Conservation (phyloP, 2,888 invertebrate species). For the Dendrolimus houi region DNA sequence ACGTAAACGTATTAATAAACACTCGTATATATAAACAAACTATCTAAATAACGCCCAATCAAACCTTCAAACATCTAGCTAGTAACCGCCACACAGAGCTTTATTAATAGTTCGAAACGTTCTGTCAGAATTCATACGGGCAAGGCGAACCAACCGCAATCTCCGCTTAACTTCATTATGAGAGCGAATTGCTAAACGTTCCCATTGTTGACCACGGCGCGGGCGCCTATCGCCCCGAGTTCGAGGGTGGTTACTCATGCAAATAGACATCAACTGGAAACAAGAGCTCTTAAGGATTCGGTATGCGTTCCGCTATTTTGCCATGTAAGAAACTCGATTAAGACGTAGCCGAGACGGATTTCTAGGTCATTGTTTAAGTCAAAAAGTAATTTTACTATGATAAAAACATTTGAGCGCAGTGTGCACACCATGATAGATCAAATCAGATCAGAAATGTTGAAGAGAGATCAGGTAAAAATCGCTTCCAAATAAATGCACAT, state of each 20-base stretch:
- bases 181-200: slow-evolving; percentile 67
- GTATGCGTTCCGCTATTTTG: slow-evolving; percentile 9
- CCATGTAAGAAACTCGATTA: slow-evolving; percentile 8
- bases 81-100: slow-evolving; percentile 19
- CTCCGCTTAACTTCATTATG: slow-evolving; percentile 70
- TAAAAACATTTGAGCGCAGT: too few relatives aligned
- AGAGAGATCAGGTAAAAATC: too few relatives aligned
- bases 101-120: slow-evolving; percentile 24
- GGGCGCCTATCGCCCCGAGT: slow-evolving; percentile 27
- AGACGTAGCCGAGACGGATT: slow-evolving; percentile 13
- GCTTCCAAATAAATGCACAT: too few relatives aligned
- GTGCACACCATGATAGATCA: too few relatives aligned
- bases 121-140: slow-evolving; percentile 14
- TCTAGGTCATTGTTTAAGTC: background rate
- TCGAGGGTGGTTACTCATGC: slow-evolving; percentile 58
- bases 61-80: background rate
- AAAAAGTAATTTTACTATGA: too few relatives aligned
- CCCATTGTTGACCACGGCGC: slow-evolving; percentile 57
- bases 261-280: slow-evolving; percentile 56
- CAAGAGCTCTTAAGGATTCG: slow-evolving; percentile 32
- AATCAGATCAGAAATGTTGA: too few relatives aligned
- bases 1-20: background rate
- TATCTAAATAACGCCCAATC: background rate
- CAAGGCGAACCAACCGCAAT: slow-evolving; percentile 39
- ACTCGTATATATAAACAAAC: background rate